Percentiles rank a stretch among this genome's conserved stretches.
Evolutionary conservation across 2,888 invertebrate species (phyloP).

Genomic region (Chrysotoxum bicinctum): DNA sequence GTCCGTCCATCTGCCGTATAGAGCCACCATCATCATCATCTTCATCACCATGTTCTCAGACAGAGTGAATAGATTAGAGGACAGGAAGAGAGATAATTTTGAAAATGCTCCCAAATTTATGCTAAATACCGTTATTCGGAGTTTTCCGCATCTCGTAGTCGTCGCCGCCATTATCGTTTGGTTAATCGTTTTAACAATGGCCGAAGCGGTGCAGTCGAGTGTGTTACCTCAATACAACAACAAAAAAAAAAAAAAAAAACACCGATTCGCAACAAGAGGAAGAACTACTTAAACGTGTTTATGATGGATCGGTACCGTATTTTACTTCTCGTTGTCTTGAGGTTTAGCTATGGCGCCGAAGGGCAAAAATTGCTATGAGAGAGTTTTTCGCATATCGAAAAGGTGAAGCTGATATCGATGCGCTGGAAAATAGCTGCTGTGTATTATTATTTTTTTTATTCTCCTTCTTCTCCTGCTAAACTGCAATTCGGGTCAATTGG

Average conservation of each 20-base stretch:
- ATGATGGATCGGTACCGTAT: conserved; percentile 59
- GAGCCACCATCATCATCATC: not conserved
- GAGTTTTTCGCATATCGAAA: conserved; percentile 36
- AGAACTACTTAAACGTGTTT: conserved; percentile 59
- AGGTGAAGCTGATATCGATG: conserved; percentile 6
- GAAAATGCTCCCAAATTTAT: conserved; percentile 47
- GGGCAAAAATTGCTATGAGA: conserved; percentile 51
- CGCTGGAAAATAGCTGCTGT: conserved; percentile 7
- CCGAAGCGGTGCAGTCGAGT: not conserved
- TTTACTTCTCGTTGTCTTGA: conserved; percentile 18
- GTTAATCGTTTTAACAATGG: conserved; percentile 31
- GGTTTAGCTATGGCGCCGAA: conserved; percentile 29
- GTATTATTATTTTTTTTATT: not conserved
- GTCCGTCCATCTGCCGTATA: conserved; percentile 12
- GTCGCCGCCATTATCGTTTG: conserved; percentile 10
- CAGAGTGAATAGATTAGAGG: not conserved
- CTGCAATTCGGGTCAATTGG: conserved; percentile 69
- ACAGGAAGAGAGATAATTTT: not conserved
- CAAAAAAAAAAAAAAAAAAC: not conserved
- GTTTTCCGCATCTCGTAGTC: conserved; percentile 50
- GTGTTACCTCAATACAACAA: conserved; percentile 7
- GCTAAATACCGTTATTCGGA: conserved; percentile 54
- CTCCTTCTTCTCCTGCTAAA: not conserved
- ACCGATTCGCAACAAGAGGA: not conserved
- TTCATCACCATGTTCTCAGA: not conserved